Base-by-base conservation (phyloP, 1,140 invertebrate genomes). In the Hyles vespertilio region DNA sequence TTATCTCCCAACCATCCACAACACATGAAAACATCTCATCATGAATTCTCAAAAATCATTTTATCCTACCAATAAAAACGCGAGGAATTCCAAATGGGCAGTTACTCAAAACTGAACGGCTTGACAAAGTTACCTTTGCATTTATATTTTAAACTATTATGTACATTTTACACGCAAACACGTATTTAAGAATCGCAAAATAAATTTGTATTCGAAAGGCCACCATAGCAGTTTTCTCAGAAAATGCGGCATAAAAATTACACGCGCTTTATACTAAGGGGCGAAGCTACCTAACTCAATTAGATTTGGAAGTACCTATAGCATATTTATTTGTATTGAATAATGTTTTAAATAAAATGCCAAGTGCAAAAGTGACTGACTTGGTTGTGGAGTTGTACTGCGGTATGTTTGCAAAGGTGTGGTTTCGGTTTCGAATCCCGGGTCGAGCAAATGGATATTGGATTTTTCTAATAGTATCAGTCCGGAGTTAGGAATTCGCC, bases 1-100 rank as follows among this genome's bases (percentile, higher is more conserved):
- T 8, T 5, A 40, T 40, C 22, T 22, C 22, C 22, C 36, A 40
- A 40, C 4, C 36, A 40, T 8, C 36, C 1, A 40, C 36, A 40
- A 40, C 36, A 8, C 9, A 22, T 2, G 10, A 77, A 73, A 67
- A 73, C 51, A 59, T 68, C 64, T 62, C 59, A 65, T 69, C 56
- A 60, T 61, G 56, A 66, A 67, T 64, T 74, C 66, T 40, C 44
- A 69, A 76, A 70, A 73, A 71, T 68, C 56, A 47, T 65, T 77
- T 80, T 76, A 77, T 76, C 62, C 69, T 72, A 74, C 69, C 74
- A 79, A 81, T 81, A 81, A 81, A 22, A 81, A 79, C 67, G 65
- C 58, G 70, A 72, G 77, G 65, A 74, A 73, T 74, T 64, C 70
- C 58, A 65, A 73, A 75, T 62, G 65, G 67, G 65, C 52, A 67